Conservation (phyloP, 1,140 invertebrate genomes). For the Chrysoperla carnea region DNA sequence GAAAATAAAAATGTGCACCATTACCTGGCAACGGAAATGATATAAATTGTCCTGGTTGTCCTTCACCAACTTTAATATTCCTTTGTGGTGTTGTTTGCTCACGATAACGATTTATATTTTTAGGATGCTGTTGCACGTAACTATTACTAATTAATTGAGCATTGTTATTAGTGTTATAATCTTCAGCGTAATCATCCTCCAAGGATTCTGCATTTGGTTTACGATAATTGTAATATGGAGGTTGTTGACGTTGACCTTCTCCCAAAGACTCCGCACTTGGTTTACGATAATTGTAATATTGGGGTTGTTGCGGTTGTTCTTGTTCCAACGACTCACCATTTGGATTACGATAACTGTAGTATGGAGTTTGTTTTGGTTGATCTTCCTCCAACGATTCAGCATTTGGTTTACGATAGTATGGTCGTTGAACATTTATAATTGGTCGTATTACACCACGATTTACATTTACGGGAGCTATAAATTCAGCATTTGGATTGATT, state of each 20-base stretch:
- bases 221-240: neutral
- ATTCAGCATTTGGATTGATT: conserved; percentile 49
- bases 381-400: conserved; percentile 1
- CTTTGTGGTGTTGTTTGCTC: conserved; percentile 3
- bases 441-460: conserved; percentile 31
- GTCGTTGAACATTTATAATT: conserved; percentile 9
- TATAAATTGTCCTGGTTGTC: conserved; percentile 34
- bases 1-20: conserved; percentile 55
- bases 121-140: neutral
- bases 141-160: neutral
- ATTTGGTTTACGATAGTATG: conserved; percentile 1
- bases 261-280: neutral
- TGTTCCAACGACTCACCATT: neutral
- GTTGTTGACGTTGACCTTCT: neutral
- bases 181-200: neutral
- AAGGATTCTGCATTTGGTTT: neutral
- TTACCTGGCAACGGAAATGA: conserved; percentile 48
- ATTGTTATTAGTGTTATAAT: neutral
- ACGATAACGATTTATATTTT: neutral
- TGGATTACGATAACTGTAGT: neutral
- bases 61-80: conserved; percentile 23
- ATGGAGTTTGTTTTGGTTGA: neutral
- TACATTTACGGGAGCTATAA: conserved; percentile 24
- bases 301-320: too few species aligned
- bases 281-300: neutral